Evolutionary conservation across 2,113 vertebrate species (phyloP), one percentile per base, ranked within the genome.

Genomic region (Amblyopsis rosae): DNA sequence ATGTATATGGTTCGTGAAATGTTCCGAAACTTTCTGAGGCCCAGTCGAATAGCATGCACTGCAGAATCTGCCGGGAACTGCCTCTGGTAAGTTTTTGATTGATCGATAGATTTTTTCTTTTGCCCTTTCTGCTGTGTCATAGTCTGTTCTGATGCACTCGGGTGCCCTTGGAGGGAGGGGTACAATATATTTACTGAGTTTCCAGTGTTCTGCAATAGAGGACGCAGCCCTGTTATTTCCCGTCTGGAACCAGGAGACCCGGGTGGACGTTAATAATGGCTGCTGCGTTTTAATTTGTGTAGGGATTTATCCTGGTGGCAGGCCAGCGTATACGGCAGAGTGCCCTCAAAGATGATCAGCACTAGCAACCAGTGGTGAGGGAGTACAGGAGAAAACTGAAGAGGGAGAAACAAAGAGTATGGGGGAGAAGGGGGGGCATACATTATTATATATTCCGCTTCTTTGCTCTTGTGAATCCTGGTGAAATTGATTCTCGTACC

Each of bases 401-500:
- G 77, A 85, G 65, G n/a, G 73, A 81, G 62, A 17, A 57, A 54
- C 6, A 33, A 13, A 62, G 19, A 73, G 32, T 32, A 9, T 32
- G 46, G 19, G 33, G 16, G 17, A 16, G 66, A 53, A 13, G 12
- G 63, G 70, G 45, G 48, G 48, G 12, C 33, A 64, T 57, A 72
- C 0, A 47, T 45, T 12, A 66, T 57, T 68, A 79, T 1, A 71
- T n/a, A 17, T 82, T 84, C 76, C 70, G 74, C 80, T 75, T 83
- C 74, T 76, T 75, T 77, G 85, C 82, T 70, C 72, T 53, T 16
- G 67, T 85, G 83, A 85, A 80, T 85, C 77, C 81, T 53, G 15
- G 74, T 82, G 81, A 86, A 89, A 91, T 87, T 83, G 85, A 91
- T 87, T 88, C 79, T 77, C 78, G 73, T 74, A 62, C 73, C 85